phyloP scores from a whole-genome alignment of 1,140 invertebrate species.

The Pantala flavescens region DNA sequence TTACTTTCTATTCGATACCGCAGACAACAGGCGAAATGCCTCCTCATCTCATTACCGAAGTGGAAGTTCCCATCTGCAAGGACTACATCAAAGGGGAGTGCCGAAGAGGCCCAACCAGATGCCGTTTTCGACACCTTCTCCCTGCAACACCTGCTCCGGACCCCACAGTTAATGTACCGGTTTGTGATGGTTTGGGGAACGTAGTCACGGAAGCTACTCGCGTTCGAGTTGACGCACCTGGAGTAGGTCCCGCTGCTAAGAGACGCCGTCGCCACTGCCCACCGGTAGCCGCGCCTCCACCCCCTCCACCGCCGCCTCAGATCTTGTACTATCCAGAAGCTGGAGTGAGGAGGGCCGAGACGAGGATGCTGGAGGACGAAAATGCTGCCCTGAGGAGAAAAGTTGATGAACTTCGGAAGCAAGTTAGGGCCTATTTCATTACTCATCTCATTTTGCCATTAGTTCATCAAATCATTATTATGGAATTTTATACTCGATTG shows the following conservation, averaged over 20 bases:
- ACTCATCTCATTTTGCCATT: too few relatives aligned
- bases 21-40: conserved; percentile 51
- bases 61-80: conserved; percentile 56
- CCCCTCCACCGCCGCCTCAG: conserved; percentile 34
- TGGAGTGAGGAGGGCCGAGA: conserved; percentile 36
- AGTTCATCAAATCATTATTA: too few relatives aligned
- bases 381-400: conserved; percentile 58
- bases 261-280: conserved; percentile 22
- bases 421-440: conserved; percentile 32
- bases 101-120: conserved; percentile 39
- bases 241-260: neutral
- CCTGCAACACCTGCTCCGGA: conserved; percentile 31
- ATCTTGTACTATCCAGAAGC: conserved; percentile 35
- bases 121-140: conserved; percentile 45
- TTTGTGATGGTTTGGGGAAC: neutral
- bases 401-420: conserved; percentile 62
- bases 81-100: conserved; percentile 67
- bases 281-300: conserved; percentile 30
- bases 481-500: too few relatives aligned
- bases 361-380: conserved; percentile 59
- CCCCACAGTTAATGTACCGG: conserved; percentile 31
- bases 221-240: neutral
- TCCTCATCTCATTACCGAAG: conserved; percentile 40
- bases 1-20: too few relatives aligned
- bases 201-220: neutral